Base-by-base conservation (phyloP, 1,140 invertebrate species). In the Drosophila grimshawi region DNA sequence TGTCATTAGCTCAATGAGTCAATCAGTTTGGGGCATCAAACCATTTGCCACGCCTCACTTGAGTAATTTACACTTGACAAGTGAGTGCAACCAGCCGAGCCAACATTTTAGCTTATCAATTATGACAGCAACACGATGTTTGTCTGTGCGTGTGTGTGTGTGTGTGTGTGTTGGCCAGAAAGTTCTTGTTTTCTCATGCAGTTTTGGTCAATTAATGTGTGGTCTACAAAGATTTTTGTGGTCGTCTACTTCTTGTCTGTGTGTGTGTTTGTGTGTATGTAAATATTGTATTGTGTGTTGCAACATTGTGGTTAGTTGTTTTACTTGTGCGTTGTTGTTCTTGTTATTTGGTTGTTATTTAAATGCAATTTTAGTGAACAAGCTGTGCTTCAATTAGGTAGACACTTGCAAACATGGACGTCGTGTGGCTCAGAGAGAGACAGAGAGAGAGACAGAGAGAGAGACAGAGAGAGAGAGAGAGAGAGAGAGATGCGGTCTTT, bases 181-280 rank as follows among this genome's bases (percentile, higher is more conserved):
- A 19, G 19, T 65, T 48, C 52, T n/a, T 60, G 35, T 8, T 51
- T 48, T 41, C 30, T 62, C 35, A 5, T 69, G 43, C n/a, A 29
- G 37, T n/a, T 56, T 43, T 11, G 66, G 64, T 80, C 81, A 88
- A 86, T 88, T 86, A 82, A 88, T 86, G 83, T 81, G 83, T 74
- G 79, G 76, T 68, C 67, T 62, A 69, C 68, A 67, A 73, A 80
- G 68, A 65, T 74, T 85, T 77, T 85, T 85, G 81, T 41, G 73
- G 68, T 68, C 67, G 57, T 39, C 69, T 74, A 10, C 55, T 55
- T 46, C 46, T 51, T 33, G 41, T 59, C 61, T 39, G 37, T 7
- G 6, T 7, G 5, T 41, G 7, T 41, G 1, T 41, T 7, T 19
- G 7, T 39, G 37, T 53, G 63, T 49, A 72, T 49, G 6, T 69